Percentiles rank a stretch among this genome's conserved stretches.
Conservation (phyloP, 2,113 vertebrate genomes). For the Hemicordylus capensis region DNA sequence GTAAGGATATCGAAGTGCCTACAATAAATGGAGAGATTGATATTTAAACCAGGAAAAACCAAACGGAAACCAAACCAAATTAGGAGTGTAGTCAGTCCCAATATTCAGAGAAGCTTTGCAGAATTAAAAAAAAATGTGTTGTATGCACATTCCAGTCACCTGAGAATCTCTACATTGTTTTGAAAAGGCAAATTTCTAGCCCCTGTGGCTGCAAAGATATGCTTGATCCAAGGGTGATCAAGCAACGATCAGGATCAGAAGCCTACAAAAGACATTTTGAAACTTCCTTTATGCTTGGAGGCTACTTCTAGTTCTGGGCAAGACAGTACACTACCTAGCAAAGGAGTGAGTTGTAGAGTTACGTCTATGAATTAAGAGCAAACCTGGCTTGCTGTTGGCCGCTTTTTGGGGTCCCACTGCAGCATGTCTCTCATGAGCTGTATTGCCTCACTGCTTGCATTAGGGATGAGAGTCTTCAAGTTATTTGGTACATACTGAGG, state of each 20-base stretch:
- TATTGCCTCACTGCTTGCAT: slow-evolving; percentile 80
- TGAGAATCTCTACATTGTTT: neutral
- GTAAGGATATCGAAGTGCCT: slow-evolving; percentile 90
- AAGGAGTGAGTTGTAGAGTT: neutral
- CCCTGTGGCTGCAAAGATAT: neutral
- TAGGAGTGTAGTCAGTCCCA: too few species aligned
- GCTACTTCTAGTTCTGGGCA: neutral
- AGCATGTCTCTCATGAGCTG: slow-evolving; percentile 86
- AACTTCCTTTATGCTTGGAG: neutral
- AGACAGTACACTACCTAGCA: neutral
- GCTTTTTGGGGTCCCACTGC: slow-evolving; percentile 85
- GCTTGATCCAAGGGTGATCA: too few species aligned
- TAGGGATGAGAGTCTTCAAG: slow-evolving; percentile 82
- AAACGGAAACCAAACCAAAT: neutral
- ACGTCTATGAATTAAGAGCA: slow-evolving; percentile 27
- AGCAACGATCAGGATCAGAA: neutral
- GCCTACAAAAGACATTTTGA: neutral
- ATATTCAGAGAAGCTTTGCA: neutral
- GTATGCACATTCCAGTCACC: neutral
- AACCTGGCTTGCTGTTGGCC: slow-evolving; percentile 84
- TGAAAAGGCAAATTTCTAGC: neutral
- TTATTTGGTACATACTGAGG: slow-evolving; percentile 83
- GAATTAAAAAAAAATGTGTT: too few species aligned
- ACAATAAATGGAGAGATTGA: slow-evolving; percentile 47
- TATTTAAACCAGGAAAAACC: neutral